Conservation (phyloP, 2,888 invertebrate species). For the Didymodactylos carnosus region DNA sequence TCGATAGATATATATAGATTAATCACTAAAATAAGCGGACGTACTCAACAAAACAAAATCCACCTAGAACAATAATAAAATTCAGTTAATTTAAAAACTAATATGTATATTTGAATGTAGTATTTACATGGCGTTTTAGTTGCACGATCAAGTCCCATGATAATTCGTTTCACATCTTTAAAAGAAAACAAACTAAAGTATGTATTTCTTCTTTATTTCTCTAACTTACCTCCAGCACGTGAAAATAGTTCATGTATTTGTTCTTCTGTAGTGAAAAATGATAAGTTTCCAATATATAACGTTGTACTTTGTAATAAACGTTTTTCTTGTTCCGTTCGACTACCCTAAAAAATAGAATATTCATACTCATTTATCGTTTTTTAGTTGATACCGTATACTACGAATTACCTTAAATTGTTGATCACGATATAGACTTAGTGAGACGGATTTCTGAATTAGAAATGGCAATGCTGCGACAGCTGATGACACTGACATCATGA, state of each 20-base stretch:
- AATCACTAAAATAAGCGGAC: conserved; percentile 18
- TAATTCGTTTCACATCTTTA: conserved; percentile 69
- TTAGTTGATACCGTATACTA: neutral
- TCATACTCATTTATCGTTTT: neutral
- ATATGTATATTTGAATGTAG: neutral
- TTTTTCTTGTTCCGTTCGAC: conserved; percentile 40
- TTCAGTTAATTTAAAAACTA: no score
- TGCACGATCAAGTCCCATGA: conserved; percentile 93
- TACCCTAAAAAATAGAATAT: conserved; percentile 1
- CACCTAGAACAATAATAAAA: conserved; percentile 36
- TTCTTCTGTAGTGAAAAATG: conserved; percentile 94
- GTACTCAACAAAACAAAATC: conserved; percentile 98
- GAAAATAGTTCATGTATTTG: conserved; percentile 90
- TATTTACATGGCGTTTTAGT: conserved; percentile 74
- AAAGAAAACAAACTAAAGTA: no score
- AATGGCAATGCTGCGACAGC: conserved; percentile 8
- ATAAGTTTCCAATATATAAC: conserved; percentile 84
- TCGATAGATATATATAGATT: no score
- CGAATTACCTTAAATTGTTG: neutral
- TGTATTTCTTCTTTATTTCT: no score
- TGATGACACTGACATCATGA: no score
- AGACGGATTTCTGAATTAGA: conserved; percentile 8
- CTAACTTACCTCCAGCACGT: conserved; percentile 75
- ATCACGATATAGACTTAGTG: conserved; percentile 9
- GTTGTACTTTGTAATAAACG: conserved; percentile 55